Evolutionary conservation across 2,797 vertebrate genomes (phyloP).

Genomic region (Mico argentatus): DNA sequence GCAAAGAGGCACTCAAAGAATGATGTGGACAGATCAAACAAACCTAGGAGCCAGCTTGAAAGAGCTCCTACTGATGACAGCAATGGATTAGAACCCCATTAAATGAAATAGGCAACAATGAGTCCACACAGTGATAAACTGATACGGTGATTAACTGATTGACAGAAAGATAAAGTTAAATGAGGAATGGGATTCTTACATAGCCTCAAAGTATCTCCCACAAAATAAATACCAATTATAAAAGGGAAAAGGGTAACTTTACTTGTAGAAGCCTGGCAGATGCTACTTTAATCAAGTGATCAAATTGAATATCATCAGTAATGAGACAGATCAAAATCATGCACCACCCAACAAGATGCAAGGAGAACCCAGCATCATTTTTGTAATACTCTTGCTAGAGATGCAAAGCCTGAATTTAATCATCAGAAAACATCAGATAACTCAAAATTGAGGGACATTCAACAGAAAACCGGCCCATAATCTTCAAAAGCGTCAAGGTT

Average conservation of each 20-base stretch:
- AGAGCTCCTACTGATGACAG: too few species aligned
- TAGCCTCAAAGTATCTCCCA: neutral
- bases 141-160: neutral
- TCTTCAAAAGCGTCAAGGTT: neutral
- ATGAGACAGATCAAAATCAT: neutral
- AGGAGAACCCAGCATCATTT: neutral
- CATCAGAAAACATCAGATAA: neutral
- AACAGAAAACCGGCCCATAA: neutral
- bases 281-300: neutral
- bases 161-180: neutral
- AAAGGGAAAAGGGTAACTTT: neutral
- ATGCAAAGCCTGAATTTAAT: neutral
- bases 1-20: neutral
- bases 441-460: neutral
- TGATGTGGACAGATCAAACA: rapidly evolving
- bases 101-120: neutral
- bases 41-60: neutral
- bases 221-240: neutral
- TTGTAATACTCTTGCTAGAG: neutral
- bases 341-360: neutral
- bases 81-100: neutral
- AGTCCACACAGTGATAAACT: neutral
- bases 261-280: neutral
- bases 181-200: neutral
- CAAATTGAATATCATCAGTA: neutral